phyloP scores from a whole-genome alignment of 2,888 invertebrate genomes.

The Rotaria socialis region DNA sequence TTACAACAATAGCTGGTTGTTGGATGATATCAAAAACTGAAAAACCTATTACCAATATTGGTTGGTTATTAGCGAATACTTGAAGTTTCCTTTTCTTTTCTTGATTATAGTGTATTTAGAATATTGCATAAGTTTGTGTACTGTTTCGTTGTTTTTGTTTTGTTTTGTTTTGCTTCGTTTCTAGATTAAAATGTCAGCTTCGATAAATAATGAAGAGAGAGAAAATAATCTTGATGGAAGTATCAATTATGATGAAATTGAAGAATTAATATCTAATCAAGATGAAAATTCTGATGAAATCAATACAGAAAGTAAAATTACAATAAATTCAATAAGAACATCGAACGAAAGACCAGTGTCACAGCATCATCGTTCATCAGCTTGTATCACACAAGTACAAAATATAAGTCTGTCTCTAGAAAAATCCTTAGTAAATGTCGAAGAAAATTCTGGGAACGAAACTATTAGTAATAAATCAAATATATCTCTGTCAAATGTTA shows the following conservation, averaged over 20 bases:
- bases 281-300: neutral
- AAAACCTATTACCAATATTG: neutral
- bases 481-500: neutral
- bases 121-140: neutral
- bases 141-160: neutral
- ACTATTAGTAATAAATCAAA: neutral
- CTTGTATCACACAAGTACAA: neutral
- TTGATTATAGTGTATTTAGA: neutral
- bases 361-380: neutral
- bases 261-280: neutral
- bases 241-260: neutral
- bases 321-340: neutral
- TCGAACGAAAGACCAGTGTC: neutral
- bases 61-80: neutral
- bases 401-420: neutral
- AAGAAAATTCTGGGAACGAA: neutral
- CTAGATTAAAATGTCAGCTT: neutral
- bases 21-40: slow-evolving; percentile 4
- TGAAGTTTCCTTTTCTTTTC: neutral
- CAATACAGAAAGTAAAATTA: neutral
- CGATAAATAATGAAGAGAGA: neutral
- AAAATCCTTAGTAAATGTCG: neutral
- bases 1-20: neutral
- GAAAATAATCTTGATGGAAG: neutral
- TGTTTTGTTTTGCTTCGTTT: neutral